Base-by-base conservation (phyloP, 2,888 invertebrate genomes). In the Drosophila mayaguana region DNA sequence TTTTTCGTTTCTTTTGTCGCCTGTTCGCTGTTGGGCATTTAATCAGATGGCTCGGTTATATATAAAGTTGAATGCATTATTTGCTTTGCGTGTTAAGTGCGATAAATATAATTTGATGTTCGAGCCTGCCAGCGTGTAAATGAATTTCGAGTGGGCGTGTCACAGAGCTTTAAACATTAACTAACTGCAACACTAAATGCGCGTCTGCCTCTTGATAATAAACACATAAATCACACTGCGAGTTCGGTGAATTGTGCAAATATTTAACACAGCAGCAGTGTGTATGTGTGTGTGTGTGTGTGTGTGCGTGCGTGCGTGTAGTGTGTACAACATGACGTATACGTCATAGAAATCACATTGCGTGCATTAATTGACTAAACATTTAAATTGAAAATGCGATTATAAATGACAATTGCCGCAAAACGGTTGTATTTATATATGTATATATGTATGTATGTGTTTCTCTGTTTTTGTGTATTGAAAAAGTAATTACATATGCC, bases 101-200 rank as follows among this genome's bases (percentile, higher is more conserved):
- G 85, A 86, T 85, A 86, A 85, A 88, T 83, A 79, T 75, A 72
- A 79, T 88, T 88, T 83, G 77, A 89, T 86, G 87, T 72, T 75
- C 48, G 60, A 54, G 69, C 71, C 68, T 68, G 45, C 43, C 28
- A 43, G 61, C 56, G 28, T 46, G 40, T 48, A 54, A 60, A 38
- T 50, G 40, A n/a, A 11, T 46, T 36, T 50, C 46, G n/a, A 36
- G 34, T 2, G 53, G 77, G 79, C 74, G 66, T 78, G 74, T 53
- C 67, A 45, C 50, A 48, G 5, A 20, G 66, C 46, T 50, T 63
- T 46, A 53, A 59, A 75, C 64, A 79, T 68, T 61, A 87, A 68
- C 71, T 57, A 67, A 81, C 73, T 75, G 69, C 62, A 71, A 72
- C 72, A 81, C 75, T 75, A 73, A 87, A 83, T 71, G 51, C 62